Evolutionary conservation across 2,888 invertebrate species (phyloP).

Genomic region (Parascotia fuliginaria): DNA sequence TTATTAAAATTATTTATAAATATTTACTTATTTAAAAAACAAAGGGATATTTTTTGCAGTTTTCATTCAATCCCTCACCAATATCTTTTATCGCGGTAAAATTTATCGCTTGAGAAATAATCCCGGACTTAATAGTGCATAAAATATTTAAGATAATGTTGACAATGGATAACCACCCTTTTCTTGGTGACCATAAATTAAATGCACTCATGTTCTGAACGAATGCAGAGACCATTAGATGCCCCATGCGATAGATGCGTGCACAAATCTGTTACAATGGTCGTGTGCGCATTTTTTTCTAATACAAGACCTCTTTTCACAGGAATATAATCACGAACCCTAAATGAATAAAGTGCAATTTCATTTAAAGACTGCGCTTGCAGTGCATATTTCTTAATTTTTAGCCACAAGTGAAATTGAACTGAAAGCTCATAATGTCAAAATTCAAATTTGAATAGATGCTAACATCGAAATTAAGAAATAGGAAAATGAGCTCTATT

Average conservation of each 20-base stretch:
- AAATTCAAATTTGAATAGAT: slow-evolving; percentile 26
- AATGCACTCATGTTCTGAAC: slow-evolving; percentile 67
- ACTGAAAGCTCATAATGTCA: slow-evolving; percentile 14
- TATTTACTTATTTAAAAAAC: slow-evolving; percentile 47
- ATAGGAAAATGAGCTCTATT: slow-evolving; percentile 54
- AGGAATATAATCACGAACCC: neutral
- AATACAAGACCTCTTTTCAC: neutral
- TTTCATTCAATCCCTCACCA: slow-evolving; percentile 45
- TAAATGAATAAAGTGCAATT: slow-evolving; percentile 14
- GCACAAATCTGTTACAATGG: slow-evolving; percentile 54
- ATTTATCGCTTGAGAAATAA: slow-evolving; percentile 69
- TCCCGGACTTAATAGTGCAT: slow-evolving; percentile 69
- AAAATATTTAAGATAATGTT: slow-evolving; percentile 80
- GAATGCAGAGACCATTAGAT: slow-evolving; percentile 76
- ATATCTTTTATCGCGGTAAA: slow-evolving; percentile 51
- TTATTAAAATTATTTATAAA: too few species aligned
- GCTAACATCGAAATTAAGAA: slow-evolving; percentile 15
- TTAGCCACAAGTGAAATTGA: neutral
- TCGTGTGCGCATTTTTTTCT: slow-evolving; percentile 28
- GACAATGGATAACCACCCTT: slow-evolving; percentile 78
- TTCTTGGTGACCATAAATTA: slow-evolving; percentile 74
- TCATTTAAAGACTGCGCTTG: slow-evolving; percentile 14
- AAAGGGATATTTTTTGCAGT: slow-evolving; percentile 49
- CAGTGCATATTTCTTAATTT: slow-evolving; percentile 28
- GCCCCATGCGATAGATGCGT: slow-evolving; percentile 69